Base-by-base conservation (phyloP, 2,113 vertebrate species). In the Rhombomys opimus region DNA sequence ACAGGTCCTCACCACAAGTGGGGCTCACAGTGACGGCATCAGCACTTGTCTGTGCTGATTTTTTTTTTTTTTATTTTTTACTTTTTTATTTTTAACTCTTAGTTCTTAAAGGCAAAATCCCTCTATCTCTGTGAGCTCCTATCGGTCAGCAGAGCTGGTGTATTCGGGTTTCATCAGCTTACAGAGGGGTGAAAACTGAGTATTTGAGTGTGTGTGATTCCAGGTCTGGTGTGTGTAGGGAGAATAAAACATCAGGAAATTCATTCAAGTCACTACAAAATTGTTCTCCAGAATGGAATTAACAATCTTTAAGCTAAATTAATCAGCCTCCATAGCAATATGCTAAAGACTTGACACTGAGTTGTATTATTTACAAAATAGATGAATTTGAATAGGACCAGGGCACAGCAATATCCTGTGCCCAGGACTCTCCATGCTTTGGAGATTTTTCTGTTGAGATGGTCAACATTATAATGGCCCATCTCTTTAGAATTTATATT, bases 41-140 rank as follows among this genome's bases (percentile, higher is more conserved):
- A 11, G 41, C 22, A 52, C 65, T 54, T 65, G 35, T 13, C 82
- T 82, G 78, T 54, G 5, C 35, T 27, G 35, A 46, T 46, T 46
- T 46, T 46, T 46, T 46, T 46, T 46, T 46, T 46, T 46, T 46
- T 46, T 46, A 46, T 46, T 46, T 46, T 46, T 46, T 46, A 46
- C 3, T 46, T 46, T 46, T 46, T 46, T 46, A 46, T 5, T 46
- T 46, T 46, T 46, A 46, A 46, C 46, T 46, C 86, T 38, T 12
- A 57, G 57, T 70, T 78, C 63, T 87, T 92, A 20, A 93, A 89
- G 46, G 52, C 70, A 92, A 94, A 94, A 87, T 6, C n/a, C n/a
- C 20, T 14, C 38, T 46, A 80, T 57, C 38, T 63, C 52, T 92
- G 30, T n/a, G 65, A 46, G 76, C 52, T n/a, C 38, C 38, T 52